A percentile compares a stretch with the other conserved stretches of the same genome.
These are phyloP conservation scores for Microcebus murinus DNA, from an alignment of 2,113 vertebrate species.

Conservation along the genomic window DNA sequence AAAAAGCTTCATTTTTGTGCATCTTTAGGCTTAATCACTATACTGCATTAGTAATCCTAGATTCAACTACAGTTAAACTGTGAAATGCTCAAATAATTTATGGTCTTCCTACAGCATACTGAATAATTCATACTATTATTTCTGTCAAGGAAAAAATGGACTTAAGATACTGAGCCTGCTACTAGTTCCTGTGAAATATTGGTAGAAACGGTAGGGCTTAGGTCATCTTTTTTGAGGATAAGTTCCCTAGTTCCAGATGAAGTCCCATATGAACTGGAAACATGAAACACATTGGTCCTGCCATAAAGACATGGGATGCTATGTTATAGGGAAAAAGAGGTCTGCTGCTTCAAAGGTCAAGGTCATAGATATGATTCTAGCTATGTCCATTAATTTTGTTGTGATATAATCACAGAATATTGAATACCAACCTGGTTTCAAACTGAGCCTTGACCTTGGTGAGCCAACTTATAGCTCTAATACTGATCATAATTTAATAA, in stretches of 20 bases:
- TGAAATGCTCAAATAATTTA: conserved; percentile 67
- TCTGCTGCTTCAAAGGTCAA: conserved; percentile 41
- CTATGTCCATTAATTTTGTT: not conserved
- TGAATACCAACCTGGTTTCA: not conserved
- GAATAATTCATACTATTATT: conserved; percentile 67
- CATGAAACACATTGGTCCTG: not conserved
- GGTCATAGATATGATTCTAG: not conserved
- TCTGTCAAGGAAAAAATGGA: conserved; percentile 42
- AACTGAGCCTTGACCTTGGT: not conserved
- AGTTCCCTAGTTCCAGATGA: not conserved
- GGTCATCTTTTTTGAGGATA: conserved; percentile 2
- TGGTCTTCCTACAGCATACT: conserved; percentile 48
- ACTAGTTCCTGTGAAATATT: conserved; percentile 58
- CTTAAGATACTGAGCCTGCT: conserved; percentile 46
- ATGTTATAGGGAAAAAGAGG: not conserved
- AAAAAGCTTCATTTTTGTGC: conserved; percentile 48
- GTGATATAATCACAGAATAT: conserved; percentile 23
- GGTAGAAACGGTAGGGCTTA: not conserved
- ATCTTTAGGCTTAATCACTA: conserved; percentile 66
- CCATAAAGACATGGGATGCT: not conserved
- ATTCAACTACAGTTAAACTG: conserved; percentile 68
- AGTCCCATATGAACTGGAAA: not conserved
- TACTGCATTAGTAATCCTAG: conserved; percentile 45
- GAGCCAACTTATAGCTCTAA: not conserved
- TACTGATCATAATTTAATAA: not conserved